Evolutionary conservation across 2,113 vertebrate genomes (phyloP).

Genomic region (Strigops habroptila): DNA sequence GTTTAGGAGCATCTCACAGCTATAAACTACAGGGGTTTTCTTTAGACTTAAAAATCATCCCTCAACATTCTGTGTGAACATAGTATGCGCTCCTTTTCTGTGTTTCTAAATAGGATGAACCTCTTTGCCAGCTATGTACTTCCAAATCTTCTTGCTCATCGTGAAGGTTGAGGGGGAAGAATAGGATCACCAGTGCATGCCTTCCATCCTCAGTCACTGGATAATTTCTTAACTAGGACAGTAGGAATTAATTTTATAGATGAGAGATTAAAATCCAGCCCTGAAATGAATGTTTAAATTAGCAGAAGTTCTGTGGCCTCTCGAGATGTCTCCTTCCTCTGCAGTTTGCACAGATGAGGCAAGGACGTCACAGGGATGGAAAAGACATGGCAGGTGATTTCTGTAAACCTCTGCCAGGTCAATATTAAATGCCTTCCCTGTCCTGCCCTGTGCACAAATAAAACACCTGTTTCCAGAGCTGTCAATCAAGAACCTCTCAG

Average conservation of each 20-base stretch:
- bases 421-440: not conserved
- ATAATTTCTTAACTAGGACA: not conserved
- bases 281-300: not conserved
- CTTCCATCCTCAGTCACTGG: not conserved
- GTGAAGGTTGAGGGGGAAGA: not conserved
- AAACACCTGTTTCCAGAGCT: not conserved
- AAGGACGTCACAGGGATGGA: not conserved
- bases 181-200: not conserved
- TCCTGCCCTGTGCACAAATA: conserved; percentile 1
- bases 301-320: not conserved
- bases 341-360: not conserved
- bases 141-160: not conserved
- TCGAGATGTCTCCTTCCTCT: not conserved
- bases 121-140: not conserved
- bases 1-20: not conserved
- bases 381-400: not conserved
- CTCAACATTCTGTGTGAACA: not conserved
- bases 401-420: not conserved
- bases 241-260: not conserved
- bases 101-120: not conserved
- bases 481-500: conserved; percentile 47
- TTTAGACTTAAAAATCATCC: not conserved
- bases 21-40: not conserved
- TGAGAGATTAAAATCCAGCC: not conserved
- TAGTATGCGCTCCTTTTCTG: not conserved